Conservation (phyloP, 1,140 invertebrate genomes). For the Galendromus occidentalis region DNA sequence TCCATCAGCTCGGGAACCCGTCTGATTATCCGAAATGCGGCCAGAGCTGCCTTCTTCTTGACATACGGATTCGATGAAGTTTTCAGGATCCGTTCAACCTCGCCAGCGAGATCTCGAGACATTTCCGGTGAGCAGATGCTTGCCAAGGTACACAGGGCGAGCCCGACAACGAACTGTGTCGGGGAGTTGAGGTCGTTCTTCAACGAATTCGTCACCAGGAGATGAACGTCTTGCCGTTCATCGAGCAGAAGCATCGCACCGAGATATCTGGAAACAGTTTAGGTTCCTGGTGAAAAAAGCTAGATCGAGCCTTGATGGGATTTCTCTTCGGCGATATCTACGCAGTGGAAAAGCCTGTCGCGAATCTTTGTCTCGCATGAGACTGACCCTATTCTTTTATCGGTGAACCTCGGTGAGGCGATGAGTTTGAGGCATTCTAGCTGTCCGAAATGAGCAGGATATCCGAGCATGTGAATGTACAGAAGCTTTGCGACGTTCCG, state of each 20-base stretch:
- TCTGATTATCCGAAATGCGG: conserved; percentile 85
- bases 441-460: conserved; percentile 94
- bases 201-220: conserved; percentile 89
- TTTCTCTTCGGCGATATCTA: no score
- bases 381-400: conserved; percentile 73
- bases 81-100: conserved; percentile 91
- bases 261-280: conserved; percentile 50
- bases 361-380: not conserved
- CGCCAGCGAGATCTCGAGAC: conserved; percentile 89
- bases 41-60: conserved; percentile 84
- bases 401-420: conserved; percentile 89
- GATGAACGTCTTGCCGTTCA: conserved; percentile 93
- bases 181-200: conserved; percentile 82
- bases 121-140: conserved; percentile 97
- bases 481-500: conserved; percentile 96
- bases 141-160: conserved; percentile 89
- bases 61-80: conserved; percentile 87
- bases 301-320: no score
- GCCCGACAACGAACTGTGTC: conserved; percentile 93
- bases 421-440: conserved; percentile 97
- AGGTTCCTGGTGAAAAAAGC: no score
- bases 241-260: conserved; percentile 95
- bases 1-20: conserved; percentile 99
- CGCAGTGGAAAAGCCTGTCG: no score
- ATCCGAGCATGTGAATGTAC: conserved; percentile 99